phyloP scores from a whole-genome alignment of 1,140 invertebrate species.

The Drosophila bocki region DNA sequence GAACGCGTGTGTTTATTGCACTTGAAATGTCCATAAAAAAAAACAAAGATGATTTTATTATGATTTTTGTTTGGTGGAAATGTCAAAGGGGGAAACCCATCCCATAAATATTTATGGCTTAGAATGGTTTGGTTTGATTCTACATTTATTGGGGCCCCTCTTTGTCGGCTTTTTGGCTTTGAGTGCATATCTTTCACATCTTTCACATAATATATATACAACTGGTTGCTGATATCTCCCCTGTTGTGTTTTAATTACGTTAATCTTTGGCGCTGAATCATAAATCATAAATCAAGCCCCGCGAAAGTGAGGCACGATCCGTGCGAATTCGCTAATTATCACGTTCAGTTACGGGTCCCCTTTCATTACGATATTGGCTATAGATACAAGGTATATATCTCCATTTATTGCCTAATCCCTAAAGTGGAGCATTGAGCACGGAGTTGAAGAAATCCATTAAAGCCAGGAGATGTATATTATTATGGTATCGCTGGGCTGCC shows the following conservation, averaged over 20 bases:
- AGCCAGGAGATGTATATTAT: constrained; percentile 5
- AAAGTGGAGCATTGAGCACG: constrained; percentile 5
- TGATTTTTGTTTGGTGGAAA: constrained; percentile 34
- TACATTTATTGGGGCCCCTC: constrained; percentile 1
- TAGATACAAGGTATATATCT: constrained; percentile 7
- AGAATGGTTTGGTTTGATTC: constrained; percentile 28
- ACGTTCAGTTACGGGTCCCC: constrained; percentile 45
- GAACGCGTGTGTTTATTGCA: constrained; percentile 34
- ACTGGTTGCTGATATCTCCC: constrained; percentile 39
- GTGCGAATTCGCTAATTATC: constrained; percentile 75
- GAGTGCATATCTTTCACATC: constrained; percentile 33
- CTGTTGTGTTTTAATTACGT: constrained; percentile 51
- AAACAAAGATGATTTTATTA: constrained; percentile 9
- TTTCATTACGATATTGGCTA: constrained; percentile 38
- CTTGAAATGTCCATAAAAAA: constrained; percentile 32
- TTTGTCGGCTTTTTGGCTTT: constrained; percentile 32
- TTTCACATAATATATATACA: constrained; percentile 20
- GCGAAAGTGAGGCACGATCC: constrained; percentile 38
- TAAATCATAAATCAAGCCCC: constrained; percentile 58
- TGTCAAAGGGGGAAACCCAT: constrained; percentile 41
- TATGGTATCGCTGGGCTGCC: background rate
- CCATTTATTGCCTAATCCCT: constrained; percentile 46
- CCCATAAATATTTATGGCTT: constrained; percentile 42
- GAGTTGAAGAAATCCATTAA: constrained; percentile 33
- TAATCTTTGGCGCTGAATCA: constrained; percentile 42